phyloP scores from a whole-genome alignment of 92 coral and sea anemone species.

The Porites lobata region DNA sequence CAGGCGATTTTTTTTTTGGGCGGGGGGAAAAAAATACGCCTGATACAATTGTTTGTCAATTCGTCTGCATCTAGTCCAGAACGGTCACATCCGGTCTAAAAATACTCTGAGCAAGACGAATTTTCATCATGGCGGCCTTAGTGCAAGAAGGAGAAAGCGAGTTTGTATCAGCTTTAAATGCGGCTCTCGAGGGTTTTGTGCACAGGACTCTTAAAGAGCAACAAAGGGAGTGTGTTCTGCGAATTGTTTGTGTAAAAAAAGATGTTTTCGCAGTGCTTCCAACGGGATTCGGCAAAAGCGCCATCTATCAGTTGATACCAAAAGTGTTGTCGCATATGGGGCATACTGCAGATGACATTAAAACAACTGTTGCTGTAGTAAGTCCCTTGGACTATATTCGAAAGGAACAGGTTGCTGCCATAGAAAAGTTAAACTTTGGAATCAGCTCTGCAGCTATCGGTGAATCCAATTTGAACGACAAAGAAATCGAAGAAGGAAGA shows the following conservation, averaged over 20 bases:
- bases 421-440: neutral
- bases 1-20: too few relatives aligned
- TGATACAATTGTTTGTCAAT: neutral
- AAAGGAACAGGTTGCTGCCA: neutral
- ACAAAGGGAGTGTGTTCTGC: slow-evolving; percentile 21
- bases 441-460: neutral
- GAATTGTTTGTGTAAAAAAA: slow-evolving; percentile 4
- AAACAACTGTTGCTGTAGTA: slow-evolving; percentile 20
- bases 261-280: slow-evolving; percentile 38
- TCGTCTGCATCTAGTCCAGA: too few relatives aligned
- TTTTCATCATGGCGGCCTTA: neutral
- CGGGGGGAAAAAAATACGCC: too few relatives aligned
- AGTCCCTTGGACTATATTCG: slow-evolving; percentile 2
- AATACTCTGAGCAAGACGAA: neutral
- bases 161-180: slow-evolving; percentile 32
- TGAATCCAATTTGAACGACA: neutral
- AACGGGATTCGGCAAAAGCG: slow-evolving; percentile 41
- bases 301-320: slow-evolving; percentile 8
- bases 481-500: neutral
- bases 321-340: neutral
- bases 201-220: slow-evolving; percentile 32
- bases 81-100: too few relatives aligned
- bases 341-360: neutral
- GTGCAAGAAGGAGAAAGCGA: slow-evolving; percentile 8
- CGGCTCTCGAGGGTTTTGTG: neutral